Conservation (phyloP, 2,797 vertebrate genomes). For the Rhinogobio ventralis region DNA sequence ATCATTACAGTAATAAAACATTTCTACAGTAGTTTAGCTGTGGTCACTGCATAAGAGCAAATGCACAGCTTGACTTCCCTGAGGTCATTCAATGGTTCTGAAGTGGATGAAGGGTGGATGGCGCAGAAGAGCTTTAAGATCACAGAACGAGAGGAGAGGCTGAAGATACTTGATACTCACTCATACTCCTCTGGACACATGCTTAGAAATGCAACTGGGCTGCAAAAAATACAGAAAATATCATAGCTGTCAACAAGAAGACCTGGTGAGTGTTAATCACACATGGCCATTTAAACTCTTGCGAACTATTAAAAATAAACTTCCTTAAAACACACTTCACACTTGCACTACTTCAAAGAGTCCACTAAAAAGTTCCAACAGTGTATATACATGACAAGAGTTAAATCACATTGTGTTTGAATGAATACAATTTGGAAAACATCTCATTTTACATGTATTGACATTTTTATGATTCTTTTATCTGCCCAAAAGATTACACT, state of each 20-base stretch:
- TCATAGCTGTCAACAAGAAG: conserved; percentile 32
- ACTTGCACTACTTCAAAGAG: neutral
- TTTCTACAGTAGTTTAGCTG: neutral
- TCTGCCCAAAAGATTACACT: too few species aligned
- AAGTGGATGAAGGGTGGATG: neutral
- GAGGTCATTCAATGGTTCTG: neutral
- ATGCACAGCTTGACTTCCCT: neutral
- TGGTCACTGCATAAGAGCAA: neutral
- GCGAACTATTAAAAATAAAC: neutral
- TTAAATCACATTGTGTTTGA: neutral
- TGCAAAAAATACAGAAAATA: conserved; percentile 71
- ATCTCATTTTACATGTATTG: neutral
- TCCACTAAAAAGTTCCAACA: neutral
- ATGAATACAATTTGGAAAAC: neutral
- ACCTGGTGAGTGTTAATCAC: neutral
- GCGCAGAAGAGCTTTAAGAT: neutral
- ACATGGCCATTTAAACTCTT: neutral
- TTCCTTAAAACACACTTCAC: neutral
- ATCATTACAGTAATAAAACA: neutral
- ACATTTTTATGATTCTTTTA: too few species aligned
- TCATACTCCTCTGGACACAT: conserved; percentile 87
- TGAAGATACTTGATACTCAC: conserved; percentile 81
- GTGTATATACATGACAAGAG: neutral
- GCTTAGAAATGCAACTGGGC: conserved; percentile 86
- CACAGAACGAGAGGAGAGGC: neutral